A percentile compares a stretch with the other conserved stretches of the same genome.
Conservation (phyloP, 1,140 invertebrate genomes). For the Lysiphlebus fabarum region DNA sequence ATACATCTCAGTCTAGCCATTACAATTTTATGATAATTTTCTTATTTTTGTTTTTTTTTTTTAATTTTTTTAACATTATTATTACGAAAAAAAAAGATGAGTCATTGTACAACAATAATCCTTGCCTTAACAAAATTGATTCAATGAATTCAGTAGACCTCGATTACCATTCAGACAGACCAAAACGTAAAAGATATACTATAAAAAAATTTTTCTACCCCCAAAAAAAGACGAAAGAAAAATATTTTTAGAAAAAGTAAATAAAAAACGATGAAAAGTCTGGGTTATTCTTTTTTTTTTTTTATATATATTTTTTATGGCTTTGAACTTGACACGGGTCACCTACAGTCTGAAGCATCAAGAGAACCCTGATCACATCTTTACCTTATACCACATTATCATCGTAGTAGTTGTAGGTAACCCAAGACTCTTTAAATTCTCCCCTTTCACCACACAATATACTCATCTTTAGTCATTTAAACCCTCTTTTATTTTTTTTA, state of each 20-base stretch:
- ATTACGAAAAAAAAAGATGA: too few species aligned
- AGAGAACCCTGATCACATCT: background rate
- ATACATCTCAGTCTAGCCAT: too few species aligned
- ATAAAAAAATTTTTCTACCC: too few species aligned
- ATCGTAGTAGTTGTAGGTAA: constrained; percentile 6
- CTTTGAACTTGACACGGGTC: constrained; percentile 54
- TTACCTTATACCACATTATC: constrained; percentile 2
- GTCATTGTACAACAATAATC: too few species aligned
- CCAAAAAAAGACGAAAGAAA: too few species aligned
- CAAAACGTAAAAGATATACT: too few species aligned
- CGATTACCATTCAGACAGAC: too few species aligned
- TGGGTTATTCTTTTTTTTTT: background rate
- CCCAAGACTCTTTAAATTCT: constrained; percentile 3
- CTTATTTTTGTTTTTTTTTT: too few species aligned
- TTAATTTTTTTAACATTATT: too few species aligned
- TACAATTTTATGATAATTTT: too few species aligned
- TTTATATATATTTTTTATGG: constrained; percentile 21
- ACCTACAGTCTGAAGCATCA: constrained; percentile 31
- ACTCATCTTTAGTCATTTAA: background rate
- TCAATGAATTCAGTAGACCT: too few species aligned
- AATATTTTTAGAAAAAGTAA: constrained; percentile 1
- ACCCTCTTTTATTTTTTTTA: background rate
- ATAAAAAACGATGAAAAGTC: background rate
- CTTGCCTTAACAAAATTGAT: too few species aligned
- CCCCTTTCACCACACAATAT: background rate